Evolutionary conservation across 2,888 invertebrate genomes (phyloP).

Genomic region (Leucania comma): DNA sequence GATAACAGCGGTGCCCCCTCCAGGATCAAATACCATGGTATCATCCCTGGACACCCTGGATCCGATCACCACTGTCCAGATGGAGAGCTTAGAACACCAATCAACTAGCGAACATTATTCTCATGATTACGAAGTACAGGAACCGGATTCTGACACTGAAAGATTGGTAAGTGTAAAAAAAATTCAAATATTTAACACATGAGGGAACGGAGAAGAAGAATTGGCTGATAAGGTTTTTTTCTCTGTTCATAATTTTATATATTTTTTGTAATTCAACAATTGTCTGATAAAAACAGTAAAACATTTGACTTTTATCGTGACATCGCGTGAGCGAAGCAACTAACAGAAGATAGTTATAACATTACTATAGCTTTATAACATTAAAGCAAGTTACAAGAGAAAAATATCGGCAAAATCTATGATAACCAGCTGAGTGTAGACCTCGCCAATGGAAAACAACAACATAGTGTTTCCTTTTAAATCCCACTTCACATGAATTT

Average conservation of each 20-base stretch:
- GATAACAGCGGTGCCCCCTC: conserved; percentile 89
- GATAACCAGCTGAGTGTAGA: too few species aligned
- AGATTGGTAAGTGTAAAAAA: conserved; percentile 79
- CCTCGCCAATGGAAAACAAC: too few species aligned
- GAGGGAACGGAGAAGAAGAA: neutral
- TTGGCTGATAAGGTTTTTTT: conserved; percentile 6
- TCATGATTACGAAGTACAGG: conserved; percentile 87
- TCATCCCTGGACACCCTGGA: conserved; percentile 94
- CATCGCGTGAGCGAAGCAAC: too few species aligned
- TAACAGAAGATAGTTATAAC: too few species aligned
- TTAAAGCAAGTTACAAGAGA: too few species aligned
- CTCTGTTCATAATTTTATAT: neutral
- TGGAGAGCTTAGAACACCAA: conserved; percentile 88
- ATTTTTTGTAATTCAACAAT: too few species aligned
- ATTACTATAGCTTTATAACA: too few species aligned
- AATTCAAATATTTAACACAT: neutral
- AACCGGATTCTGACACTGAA: conserved; percentile 88
- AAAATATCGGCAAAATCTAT: too few species aligned
- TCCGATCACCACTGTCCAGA: conserved; percentile 88
- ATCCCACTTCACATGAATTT: too few species aligned
- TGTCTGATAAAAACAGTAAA: too few species aligned
- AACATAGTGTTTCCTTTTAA: too few species aligned
- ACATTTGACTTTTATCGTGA: too few species aligned
- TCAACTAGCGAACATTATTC: conserved; percentile 87
- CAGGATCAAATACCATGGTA: conserved; percentile 96